phyloP scores from a whole-genome alignment of 2,888 invertebrate genomes.

The Ichneumon xanthorius region DNA sequence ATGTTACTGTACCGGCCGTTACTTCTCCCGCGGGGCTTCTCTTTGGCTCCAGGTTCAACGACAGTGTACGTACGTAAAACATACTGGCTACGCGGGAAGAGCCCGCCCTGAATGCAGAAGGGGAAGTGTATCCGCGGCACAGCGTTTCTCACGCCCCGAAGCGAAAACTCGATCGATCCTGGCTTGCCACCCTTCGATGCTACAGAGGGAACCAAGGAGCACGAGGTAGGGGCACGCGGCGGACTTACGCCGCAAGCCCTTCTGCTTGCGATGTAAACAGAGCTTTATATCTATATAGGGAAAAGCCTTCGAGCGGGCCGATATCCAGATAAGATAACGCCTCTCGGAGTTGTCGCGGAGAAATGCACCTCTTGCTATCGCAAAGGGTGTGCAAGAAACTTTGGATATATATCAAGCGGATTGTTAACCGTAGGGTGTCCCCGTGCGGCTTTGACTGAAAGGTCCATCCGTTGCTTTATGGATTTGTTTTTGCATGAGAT shows the following conservation, averaged over 20 bases:
- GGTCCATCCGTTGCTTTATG: neutral
- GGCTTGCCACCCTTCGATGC: slow-evolving; percentile 31
- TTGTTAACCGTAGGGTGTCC: neutral
- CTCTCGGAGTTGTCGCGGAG: slow-evolving; percentile 43
- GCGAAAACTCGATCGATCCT: slow-evolving; percentile 63
- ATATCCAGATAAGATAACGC: slow-evolving; percentile 63
- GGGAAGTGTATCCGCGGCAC: slow-evolving; percentile 31
- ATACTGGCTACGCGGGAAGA: neutral
- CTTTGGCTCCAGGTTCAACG: slow-evolving; percentile 40
- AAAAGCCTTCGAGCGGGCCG: slow-evolving; percentile 12
- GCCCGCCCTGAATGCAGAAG: slow-evolving; percentile 13
- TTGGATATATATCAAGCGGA: slow-evolving; percentile 15
- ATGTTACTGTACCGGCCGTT: slow-evolving; percentile 27
- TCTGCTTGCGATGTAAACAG: slow-evolving; percentile 27
- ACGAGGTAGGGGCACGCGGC: slow-evolving; percentile 41
- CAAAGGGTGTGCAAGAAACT: slow-evolving; percentile 20
- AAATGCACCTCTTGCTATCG: slow-evolving; percentile 36
- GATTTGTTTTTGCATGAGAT: neutral
- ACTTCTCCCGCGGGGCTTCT: slow-evolving; percentile 33
- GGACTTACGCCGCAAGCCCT: slow-evolving; percentile 54
- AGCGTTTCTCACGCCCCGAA: slow-evolving; percentile 38
- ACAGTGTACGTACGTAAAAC: slow-evolving; percentile 13
- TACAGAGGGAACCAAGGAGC: slow-evolving; percentile 15
- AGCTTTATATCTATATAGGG: neutral
- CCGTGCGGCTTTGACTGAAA: neutral